Evolutionary conservation across 2,888 invertebrate species (phyloP), one percentile per base, ranked within the genome.

Genomic region (Drosophila paranaensis): DNA sequence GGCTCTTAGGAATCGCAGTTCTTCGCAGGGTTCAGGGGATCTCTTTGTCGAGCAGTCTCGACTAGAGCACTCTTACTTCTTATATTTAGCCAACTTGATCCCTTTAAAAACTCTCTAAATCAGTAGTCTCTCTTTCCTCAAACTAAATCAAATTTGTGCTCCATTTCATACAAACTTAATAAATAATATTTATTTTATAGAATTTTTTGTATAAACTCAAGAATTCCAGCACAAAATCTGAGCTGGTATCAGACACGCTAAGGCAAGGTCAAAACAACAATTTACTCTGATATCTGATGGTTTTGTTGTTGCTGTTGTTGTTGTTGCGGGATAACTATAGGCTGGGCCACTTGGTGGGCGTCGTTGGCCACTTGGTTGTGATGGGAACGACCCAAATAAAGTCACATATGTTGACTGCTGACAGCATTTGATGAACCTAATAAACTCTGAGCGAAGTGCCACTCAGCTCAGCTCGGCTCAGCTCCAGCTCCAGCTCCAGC

Each of bases 341-440:
- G 25, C 40, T 42, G 43, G 20, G 48, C 20, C 58, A 48, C 39
- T 46, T 63, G n/a, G 40, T 40, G 60, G 70, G 71, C 60, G 54
- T 60, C 46, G 40, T 40, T 54, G 58, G 66, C 67, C 71, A 71
- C 55, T 77, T 82, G 63, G 65, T 60, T 75, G 48, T 68, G 60
- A 77, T 75, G 69, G 64, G 62, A 63, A 74, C 62, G 78, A 87
- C 71, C 66, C 63, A 73, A 78, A 82, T 78, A 75, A 80, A 65
- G 65, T 67, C 71, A 72, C 87, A 83, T 87, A 84, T 83, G 83
- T 68, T 80, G 79, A 67, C 76, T 79, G 71, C 82, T 69, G 77
- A 75, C 81, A 73, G 70, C 69, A 79, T 83, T 83, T 83, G 84
- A 88, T 85, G 85, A 82, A 73, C 85, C 78, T 74, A 84, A 88